Base-by-base conservation (phyloP, 2,888 invertebrate genomes). In the Archaeoteleia sp. region DNA sequence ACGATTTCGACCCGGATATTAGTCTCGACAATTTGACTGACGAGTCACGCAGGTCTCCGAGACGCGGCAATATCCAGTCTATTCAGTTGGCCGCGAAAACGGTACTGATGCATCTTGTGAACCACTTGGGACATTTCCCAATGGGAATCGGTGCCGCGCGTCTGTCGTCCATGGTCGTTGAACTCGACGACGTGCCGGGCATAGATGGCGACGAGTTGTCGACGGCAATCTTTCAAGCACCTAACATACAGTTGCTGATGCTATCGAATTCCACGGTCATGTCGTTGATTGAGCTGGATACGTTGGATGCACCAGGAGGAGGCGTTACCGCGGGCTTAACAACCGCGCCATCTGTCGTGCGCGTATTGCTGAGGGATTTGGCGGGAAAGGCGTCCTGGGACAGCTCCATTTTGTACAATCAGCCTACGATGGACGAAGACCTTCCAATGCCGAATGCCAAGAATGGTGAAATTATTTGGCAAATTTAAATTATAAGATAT, bases 321-420 rank as follows among this genome's bases (percentile, higher is more conserved):
- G 92, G 93, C 27, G 91, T 91, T 9, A 92, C 93, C 0, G 80
- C 82, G 1, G 84, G 83, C 1, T 74, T 85, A 32, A 82, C 82
- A 1, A 85, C 83, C 0, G 83, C 85, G 1, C 82, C 85, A 12
- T 84, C 84, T 9, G 77, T 82, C 61, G 95, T 95, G 53, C 89
- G 98, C 25, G 91, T 97, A 13, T 87, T 98, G 8, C 87, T 97
- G 63, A 89, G 98, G 5, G 97, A 97, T 86, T 88, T 97, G 53
- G 93, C 95, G 20, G 97, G 98, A 42, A 98, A 97, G 87, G 94
- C 95, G 43, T 95, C 95, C 77, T 98, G 98, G 97, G 97, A 98
- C 86, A 95, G 95, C 29, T 94, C 96, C 0, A 93, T 96, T 61
- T 87, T 98, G 0, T 95, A 95, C 86, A 91, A 92, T 81, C 92